Evolutionary conservation across 2,113 vertebrate genomes (phyloP), one percentile per base, ranked within the genome.

Genomic region (Fukomys damarensis): DNA sequence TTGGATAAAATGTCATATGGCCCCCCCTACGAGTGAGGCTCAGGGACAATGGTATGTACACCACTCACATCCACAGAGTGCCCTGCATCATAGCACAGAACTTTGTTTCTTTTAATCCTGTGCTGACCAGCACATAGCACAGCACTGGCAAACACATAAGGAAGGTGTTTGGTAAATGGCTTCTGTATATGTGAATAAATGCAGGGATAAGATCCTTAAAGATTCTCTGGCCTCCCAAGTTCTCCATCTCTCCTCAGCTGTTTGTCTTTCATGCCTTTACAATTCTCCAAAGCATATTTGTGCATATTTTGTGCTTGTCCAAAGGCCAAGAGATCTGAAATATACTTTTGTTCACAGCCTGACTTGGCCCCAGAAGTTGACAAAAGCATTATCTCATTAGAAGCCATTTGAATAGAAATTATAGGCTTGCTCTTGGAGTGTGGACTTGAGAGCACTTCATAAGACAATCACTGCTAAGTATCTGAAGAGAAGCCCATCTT

Each of bases 321-420:
- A 92, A 83, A 72, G 87, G 54, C 89, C 89, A 92, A 54, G 84
- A 74, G 74, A 97, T 94, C 59, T 20, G 38, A 91, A 96, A 95
- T 87, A n/a, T 20, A 90, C 81, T 85, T 97, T 96, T 92, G 20
- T 68, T 65, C 84, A 92, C 72, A 61, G 74, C 24, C 79, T 93
- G 83, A 97, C 85, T 96, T 96, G 95, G 96, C 93, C 92, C 77
- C n/a, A 90, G 84, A 97, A 96, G 84, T 97, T 95, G 80, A 96
- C 81, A 92, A 94, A 97, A 96, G 59, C 87, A 19, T 93, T 93
- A 86, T 95, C 97, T 98, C 96, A 96, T 97, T 96, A 97, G 87
- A 97, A 17, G 70, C 90, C 92, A 96, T 95, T 95, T 95, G 94
- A 98, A 97, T 96, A 97, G 89, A 97, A 98, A 98, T 97, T 97